Evolutionary conservation across 2,797 vertebrate genomes (phyloP).

Genomic region (Aphelocoma californica): DNA sequence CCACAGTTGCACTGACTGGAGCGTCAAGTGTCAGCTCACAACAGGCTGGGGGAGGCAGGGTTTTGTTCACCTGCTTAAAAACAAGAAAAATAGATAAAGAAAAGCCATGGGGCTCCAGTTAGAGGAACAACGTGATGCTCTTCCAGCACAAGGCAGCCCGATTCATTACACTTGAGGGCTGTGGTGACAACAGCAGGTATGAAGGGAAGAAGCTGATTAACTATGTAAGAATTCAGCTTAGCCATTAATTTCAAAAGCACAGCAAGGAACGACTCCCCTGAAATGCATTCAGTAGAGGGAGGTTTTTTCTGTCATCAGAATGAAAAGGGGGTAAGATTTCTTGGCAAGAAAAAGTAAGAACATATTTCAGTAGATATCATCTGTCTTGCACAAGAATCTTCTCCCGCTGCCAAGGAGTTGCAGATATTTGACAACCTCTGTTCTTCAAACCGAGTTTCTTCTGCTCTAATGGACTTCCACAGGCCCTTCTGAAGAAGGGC

Average conservation of each 20-base stretch:
- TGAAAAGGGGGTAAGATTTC: constrained; percentile 59
- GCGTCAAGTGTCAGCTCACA: background rate
- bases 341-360: constrained; percentile 60
- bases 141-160: background rate
- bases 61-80: constrained; percentile 17
- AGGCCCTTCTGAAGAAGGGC: background rate
- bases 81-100: background rate
- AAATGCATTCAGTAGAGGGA: constrained; percentile 32
- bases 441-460: constrained; percentile 31
- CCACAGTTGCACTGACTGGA: background rate
- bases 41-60: background rate
- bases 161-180: constrained; percentile 10
- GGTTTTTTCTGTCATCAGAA: constrained; percentile 41
- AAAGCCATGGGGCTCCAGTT: constrained; percentile 11
- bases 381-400: constrained; percentile 69
- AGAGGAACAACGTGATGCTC: background rate
- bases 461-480: constrained; percentile 32
- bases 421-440: constrained; percentile 53
- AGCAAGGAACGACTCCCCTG: constrained; percentile 31
- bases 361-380: constrained; percentile 67
- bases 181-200: constrained; percentile 44
- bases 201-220: constrained; percentile 33
- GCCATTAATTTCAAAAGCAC: constrained; percentile 56
- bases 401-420: constrained; percentile 59
- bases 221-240: background rate